Evolutionary conservation across 1,140 invertebrate genomes (phyloP).

Genomic region (Chymomyza costata): DNA sequence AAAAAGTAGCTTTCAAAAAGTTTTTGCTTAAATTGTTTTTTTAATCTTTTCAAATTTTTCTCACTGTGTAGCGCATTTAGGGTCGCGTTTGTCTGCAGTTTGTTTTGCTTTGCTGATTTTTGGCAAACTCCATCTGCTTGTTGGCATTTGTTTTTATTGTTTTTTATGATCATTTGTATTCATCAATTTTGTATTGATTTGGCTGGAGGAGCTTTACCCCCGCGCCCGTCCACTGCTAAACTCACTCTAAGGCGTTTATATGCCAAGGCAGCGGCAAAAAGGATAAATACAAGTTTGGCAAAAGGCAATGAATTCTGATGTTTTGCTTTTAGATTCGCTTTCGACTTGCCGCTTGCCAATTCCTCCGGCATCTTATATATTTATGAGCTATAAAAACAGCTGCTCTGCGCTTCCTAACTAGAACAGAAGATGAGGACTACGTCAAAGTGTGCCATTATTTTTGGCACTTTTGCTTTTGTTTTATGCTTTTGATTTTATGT

Average conservation of each 20-base stretch:
- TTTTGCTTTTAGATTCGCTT: slow-evolving; percentile 30
- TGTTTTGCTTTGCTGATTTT: slow-evolving; percentile 25
- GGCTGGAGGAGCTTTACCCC: slow-evolving; percentile 6
- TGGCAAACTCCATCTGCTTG: slow-evolving; percentile 38
- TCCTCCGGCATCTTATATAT: slow-evolving; percentile 65
- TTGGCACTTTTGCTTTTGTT: slow-evolving; percentile 72
- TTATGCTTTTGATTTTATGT: slow-evolving; percentile 62
- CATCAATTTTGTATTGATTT: slow-evolving; percentile 73
- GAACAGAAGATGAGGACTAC: background rate
- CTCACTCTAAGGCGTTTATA: slow-evolving; percentile 41
- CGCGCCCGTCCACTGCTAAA: background rate
- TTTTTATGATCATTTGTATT: slow-evolving; percentile 74
- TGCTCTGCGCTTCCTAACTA: slow-evolving; percentile 32
- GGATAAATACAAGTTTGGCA: slow-evolving; percentile 55
- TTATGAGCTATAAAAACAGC: slow-evolving; percentile 74
- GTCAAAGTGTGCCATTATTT: slow-evolving; percentile 54
- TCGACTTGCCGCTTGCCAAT: slow-evolving; percentile 24
- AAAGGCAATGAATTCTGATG: slow-evolving; percentile 65
- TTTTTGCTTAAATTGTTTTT: background rate
- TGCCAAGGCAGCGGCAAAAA: slow-evolving; percentile 49
- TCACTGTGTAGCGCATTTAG: slow-evolving; percentile 11
- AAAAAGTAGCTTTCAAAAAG: too few relatives aligned
- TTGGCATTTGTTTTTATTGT: slow-evolving; percentile 72
- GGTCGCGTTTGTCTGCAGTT: slow-evolving; percentile 2
- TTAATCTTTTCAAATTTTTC: background rate